phyloP scores from a whole-genome alignment of 2,888 invertebrate species.

The Camponotus fellah region DNA sequence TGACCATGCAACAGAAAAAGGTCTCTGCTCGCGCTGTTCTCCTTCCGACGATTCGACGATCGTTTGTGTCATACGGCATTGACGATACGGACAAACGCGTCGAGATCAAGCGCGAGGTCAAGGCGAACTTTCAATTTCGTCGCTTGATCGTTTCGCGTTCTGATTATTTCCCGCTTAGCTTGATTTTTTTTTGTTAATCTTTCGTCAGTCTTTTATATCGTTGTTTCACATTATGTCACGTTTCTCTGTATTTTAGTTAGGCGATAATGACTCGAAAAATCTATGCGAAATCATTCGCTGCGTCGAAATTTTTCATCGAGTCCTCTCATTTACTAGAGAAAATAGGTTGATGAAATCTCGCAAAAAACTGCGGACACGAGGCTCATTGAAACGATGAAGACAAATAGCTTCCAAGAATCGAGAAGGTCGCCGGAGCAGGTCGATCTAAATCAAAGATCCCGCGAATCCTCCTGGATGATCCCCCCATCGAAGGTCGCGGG shows the following conservation, averaged over 20 bases:
- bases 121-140: slow-evolving; percentile 43
- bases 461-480: slow-evolving; percentile 70
- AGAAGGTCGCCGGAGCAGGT: slow-evolving; percentile 58
- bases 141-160: not conserved
- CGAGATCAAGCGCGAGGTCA: slow-evolving; percentile 45
- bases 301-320: slow-evolving; percentile 8
- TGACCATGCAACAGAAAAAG: slow-evolving; percentile 81
- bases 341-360: slow-evolving; percentile 45
- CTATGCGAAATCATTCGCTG: not conserved
- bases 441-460: slow-evolving; percentile 72
- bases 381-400: slow-evolving; percentile 67
- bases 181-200: not conserved
- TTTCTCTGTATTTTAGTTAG: not conserved
- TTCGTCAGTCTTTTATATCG: not conserved
- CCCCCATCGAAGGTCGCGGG: slow-evolving; percentile 69
- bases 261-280: not conserved
- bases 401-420: slow-evolving; percentile 54
- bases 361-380: slow-evolving; percentile 43
- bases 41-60: slow-evolving; percentile 50
- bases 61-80: slow-evolving; percentile 54
- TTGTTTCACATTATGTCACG: not conserved
- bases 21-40: slow-evolving; percentile 47
- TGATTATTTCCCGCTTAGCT: not conserved
- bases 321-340: slow-evolving; percentile 36
- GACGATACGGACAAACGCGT: slow-evolving; percentile 30